These are phyloP conservation scores for Zosterops lateralis DNA, from an alignment of 2,113 vertebrate species.

Conservation along the genomic window DNA sequence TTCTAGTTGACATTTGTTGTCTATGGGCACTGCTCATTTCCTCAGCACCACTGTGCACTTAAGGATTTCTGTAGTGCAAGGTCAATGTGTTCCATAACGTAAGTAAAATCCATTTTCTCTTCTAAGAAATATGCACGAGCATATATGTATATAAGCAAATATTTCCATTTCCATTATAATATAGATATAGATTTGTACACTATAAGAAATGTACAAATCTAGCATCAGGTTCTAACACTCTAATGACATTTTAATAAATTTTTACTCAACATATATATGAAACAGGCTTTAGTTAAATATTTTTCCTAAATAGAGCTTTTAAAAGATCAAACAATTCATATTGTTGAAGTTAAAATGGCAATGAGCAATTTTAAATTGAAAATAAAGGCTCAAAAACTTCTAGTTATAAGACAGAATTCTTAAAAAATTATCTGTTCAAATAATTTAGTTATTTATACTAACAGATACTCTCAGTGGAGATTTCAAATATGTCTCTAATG, in stretches of 20 bases:
- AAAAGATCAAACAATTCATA: constrained; percentile 35
- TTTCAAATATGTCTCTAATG: neutral
- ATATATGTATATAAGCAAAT: neutral
- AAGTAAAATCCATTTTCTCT: neutral
- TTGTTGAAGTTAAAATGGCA: constrained; percentile 39
- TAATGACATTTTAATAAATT: constrained; percentile 45
- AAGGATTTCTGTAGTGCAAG: neutral
- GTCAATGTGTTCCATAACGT: neutral
- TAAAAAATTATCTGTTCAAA: neutral
- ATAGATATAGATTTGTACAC: neutral
- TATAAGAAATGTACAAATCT: constrained; percentile 26
- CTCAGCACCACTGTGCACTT: neutral
- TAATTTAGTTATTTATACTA: neutral
- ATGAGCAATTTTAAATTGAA: neutral
- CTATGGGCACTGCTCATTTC: neutral
- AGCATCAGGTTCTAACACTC: constrained; percentile 28
- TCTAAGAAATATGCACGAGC: neutral
- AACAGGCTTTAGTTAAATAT: constrained; percentile 34
- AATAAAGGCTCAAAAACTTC: neutral
- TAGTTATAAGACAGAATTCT: neutral
- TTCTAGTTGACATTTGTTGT: neutral
- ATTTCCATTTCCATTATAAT: constrained; percentile 12
- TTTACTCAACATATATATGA: constrained; percentile 30
- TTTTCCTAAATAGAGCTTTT: constrained; percentile 11
- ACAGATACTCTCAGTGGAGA: neutral